Evolutionary conservation across 2,113 vertebrate species (phyloP).

Genomic region (Poecilia latipinna): DNA sequence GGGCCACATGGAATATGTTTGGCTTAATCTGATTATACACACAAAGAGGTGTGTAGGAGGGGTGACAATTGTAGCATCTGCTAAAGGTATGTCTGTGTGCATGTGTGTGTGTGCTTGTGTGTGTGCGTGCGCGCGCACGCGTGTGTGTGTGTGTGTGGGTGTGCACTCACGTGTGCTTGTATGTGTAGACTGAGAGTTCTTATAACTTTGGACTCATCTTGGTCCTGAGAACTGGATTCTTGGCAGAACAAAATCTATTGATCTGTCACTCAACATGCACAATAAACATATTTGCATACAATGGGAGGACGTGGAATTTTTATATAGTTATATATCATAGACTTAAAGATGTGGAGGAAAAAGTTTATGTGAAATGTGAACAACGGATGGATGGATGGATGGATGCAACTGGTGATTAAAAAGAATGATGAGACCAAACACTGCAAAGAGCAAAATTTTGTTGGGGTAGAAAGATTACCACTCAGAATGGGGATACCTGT

Average conservation of each 20-base stretch:
- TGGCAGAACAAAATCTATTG: constrained; percentile 4
- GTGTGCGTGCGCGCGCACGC: too few relatives aligned
- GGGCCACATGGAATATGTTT: constrained; percentile 7
- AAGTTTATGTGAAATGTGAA: not conserved
- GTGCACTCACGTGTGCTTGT: too few relatives aligned
- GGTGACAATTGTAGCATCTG: not conserved
- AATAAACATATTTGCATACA: not conserved
- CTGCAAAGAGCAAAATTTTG: too few relatives aligned
- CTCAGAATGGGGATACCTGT: too few relatives aligned
- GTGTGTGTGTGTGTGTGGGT: too few relatives aligned
- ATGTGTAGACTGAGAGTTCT: not conserved
- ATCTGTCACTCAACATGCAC: not conserved
- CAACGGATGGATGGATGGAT: not conserved
- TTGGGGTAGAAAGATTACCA: too few relatives aligned
- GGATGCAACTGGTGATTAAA: too few relatives aligned
- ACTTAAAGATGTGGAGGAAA: not conserved
- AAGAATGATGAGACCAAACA: not conserved
- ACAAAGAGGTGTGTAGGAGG: constrained; percentile 14
- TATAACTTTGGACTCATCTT: not conserved
- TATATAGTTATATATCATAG: not conserved
- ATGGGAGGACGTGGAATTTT: not conserved
- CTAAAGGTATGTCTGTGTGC: not conserved
- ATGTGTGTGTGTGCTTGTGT: too few relatives aligned
- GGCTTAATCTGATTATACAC: constrained; percentile 22
- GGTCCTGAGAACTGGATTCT: not conserved